Evolutionary conservation across 2,113 vertebrate genomes (phyloP).

Genomic region (Sinocyclocheilus maitianheensis): DNA sequence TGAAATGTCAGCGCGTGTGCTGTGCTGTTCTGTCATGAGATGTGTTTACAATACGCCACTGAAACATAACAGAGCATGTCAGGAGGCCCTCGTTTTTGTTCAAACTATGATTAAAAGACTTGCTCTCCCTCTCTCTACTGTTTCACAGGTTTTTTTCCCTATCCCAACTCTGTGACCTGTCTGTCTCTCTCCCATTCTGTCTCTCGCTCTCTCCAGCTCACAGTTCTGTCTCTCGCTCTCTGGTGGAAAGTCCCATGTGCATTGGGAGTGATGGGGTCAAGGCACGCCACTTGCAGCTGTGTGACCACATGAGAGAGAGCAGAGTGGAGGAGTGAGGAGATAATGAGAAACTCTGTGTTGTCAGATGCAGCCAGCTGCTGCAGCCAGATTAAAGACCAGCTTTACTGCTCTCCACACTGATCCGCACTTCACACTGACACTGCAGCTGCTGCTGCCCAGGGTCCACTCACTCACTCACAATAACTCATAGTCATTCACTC

Average conservation of each 20-base stretch:
- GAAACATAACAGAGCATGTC: conserved; percentile 42
- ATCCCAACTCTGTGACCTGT: background rate
- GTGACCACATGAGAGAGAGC: conserved; percentile 78
- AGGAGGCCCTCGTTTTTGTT: conserved; percentile 40
- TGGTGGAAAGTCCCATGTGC: conserved; percentile 76
- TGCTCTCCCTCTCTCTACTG: conserved; percentile 2
- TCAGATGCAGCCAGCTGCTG: conserved; percentile 78
- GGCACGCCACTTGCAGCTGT: conserved; percentile 80
- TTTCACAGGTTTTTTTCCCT: background rate
- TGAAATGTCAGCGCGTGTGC: conserved; percentile 42
- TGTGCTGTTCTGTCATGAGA: conserved; percentile 29
- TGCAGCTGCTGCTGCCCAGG: conserved; percentile 1
- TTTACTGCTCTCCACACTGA: conserved; percentile 58
- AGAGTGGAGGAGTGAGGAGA: conserved; percentile 65
- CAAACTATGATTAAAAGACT: conserved; percentile 46
- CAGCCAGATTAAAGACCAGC: conserved; percentile 78
- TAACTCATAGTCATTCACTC: no score
- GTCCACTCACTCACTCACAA: background rate
- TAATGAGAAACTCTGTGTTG: conserved; percentile 80
- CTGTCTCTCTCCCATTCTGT: conserved; percentile 38
- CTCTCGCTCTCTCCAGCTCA: conserved; percentile 48
- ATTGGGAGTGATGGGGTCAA: conserved; percentile 71
- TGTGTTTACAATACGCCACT: conserved; percentile 38
- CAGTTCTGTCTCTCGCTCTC: conserved; percentile 32
- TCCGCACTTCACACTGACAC: conserved; percentile 28